phyloP scores from a whole-genome alignment of 2,113 vertebrate genomes.

The Rhinolophus sinicus region DNA sequence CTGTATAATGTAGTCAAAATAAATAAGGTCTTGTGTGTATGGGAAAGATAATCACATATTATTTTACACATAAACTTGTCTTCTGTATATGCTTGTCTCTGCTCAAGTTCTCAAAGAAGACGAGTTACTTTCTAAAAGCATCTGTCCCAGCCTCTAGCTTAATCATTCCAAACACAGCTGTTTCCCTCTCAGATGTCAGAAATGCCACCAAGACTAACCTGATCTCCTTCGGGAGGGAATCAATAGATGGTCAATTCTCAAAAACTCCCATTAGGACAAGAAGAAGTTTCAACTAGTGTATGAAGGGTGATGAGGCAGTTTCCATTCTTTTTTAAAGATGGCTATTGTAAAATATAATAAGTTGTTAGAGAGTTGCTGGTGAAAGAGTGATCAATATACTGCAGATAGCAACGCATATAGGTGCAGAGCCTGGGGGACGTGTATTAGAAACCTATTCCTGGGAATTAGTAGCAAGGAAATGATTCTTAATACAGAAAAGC shows the following conservation, averaged over 20 bases:
- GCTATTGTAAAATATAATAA: background rate
- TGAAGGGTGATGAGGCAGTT: fast-evolving
- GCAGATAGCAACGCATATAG: background rate
- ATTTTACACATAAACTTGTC: background rate
- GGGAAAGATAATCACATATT: slow-evolving; percentile 6
- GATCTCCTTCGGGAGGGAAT: background rate
- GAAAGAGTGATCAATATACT: background rate
- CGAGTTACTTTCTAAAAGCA: background rate
- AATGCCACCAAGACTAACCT: background rate
- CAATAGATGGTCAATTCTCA: background rate
- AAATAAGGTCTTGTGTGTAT: background rate
- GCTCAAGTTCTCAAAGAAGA: background rate
- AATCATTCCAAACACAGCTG: background rate
- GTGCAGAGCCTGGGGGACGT: too few species aligned
- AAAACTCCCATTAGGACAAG: background rate
- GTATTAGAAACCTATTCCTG: background rate
- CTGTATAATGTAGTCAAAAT: slow-evolving; percentile 35
- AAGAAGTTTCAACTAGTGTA: background rate
- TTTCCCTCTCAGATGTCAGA: background rate
- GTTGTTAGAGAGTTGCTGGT: background rate
- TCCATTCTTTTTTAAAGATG: background rate
- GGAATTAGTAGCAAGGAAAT: background rate
- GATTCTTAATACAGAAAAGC: background rate
- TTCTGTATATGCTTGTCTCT: background rate
- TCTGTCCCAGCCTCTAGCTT: background rate